phyloP scores from a whole-genome alignment of 1,140 invertebrate species.

The Conopomorpha cramerella region DNA sequence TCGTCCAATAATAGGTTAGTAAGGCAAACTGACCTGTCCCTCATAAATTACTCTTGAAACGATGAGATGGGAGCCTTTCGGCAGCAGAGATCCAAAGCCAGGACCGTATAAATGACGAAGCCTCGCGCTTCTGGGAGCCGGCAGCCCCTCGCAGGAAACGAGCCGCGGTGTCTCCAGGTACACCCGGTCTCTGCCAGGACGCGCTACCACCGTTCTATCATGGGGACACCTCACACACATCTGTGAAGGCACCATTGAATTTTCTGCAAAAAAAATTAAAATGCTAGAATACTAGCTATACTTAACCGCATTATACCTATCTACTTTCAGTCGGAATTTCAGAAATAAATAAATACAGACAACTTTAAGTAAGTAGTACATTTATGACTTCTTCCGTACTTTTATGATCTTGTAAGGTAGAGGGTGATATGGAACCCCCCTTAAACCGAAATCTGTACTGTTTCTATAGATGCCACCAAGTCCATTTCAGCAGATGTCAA shows the following conservation, averaged over 20 bases:
- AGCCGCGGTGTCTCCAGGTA: conserved; percentile 22
- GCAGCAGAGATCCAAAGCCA: conserved; percentile 27
- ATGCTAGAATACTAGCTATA: too few relatives aligned
- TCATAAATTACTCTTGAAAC: conserved; percentile 22
- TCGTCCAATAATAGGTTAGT: conserved; percentile 1
- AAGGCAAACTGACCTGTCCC: conserved; percentile 18
- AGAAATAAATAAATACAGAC: too few relatives aligned
- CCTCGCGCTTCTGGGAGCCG: conserved; percentile 15
- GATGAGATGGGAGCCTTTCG: conserved; percentile 25
- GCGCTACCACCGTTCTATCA: conserved; percentile 37
- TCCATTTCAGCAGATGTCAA: too few relatives aligned
- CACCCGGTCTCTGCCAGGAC: conserved; percentile 21
- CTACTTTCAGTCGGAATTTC: too few relatives aligned
- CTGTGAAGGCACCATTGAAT: too few relatives aligned
- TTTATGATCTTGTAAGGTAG: too few relatives aligned
- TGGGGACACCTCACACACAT: conserved; percentile 31
- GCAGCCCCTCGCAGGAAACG: conserved; percentile 20
- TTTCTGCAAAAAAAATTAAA: conserved; percentile 2
- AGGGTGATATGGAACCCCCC: too few relatives aligned
- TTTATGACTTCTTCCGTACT: too few relatives aligned
- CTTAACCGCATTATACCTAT: too few relatives aligned
- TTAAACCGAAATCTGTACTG: too few relatives aligned
- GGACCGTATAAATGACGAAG: conserved; percentile 30
- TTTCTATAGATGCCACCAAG: too few relatives aligned
- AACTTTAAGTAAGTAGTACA: too few relatives aligned